Evolutionary conservation across 2,888 invertebrate species (phyloP).

Genomic region (Alitta virens): DNA sequence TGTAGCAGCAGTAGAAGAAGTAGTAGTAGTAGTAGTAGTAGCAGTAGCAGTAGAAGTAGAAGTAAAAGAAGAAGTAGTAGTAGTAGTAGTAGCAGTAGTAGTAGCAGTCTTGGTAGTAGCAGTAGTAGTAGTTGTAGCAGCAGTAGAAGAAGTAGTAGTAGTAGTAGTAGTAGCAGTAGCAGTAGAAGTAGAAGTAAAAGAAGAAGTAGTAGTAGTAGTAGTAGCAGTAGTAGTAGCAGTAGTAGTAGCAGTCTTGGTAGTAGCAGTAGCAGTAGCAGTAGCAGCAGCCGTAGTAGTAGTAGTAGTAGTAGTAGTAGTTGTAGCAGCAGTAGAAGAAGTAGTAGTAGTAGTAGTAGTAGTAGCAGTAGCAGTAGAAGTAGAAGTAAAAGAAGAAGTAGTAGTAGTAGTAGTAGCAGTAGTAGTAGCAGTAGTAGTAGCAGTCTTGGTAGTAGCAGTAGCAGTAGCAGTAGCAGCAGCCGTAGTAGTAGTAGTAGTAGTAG

Average conservation of each 20-base stretch:
- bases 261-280: conserved; percentile 14
- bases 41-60: no score
- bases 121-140: conserved; percentile 6
- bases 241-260: no score
- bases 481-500: no score
- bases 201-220: background rate
- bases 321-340: conserved; percentile 7
- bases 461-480: no score
- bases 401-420: background rate
- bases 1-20: conserved; percentile 15
- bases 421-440: no score
- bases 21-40: no score
- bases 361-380: background rate
- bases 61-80: no score
- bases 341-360: conserved; percentile 3
- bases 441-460: no score
- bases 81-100: no score
- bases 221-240: background rate
- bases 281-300: no score
- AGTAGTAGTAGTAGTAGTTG: no score
- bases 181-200: conserved; percentile 5
- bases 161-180: conserved; percentile 5
- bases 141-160: background rate
- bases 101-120: no score
- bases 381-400: background rate